A percentile compares a stretch with the other conserved stretches of the same genome.
phyloP scores from a whole-genome alignment of 2,888 invertebrate species.

The Drosophila subsilvestris region DNA sequence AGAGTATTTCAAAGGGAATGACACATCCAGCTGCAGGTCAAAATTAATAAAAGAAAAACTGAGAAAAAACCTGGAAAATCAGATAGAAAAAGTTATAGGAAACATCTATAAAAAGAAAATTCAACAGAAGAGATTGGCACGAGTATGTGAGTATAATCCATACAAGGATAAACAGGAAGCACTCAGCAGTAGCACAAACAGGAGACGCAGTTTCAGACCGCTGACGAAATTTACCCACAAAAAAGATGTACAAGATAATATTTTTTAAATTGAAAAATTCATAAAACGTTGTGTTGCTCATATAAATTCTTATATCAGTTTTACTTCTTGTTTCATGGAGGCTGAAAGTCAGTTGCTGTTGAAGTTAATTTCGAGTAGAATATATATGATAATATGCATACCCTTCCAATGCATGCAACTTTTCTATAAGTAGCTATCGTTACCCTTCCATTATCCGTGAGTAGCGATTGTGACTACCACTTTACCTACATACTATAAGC shows the following conservation, averaged over 20 bases:
- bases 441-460: conserved; percentile 6
- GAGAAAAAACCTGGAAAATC: neutral
- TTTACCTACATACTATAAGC: conserved; percentile 10
- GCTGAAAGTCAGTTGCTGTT: neutral
- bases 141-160: neutral
- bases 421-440: conserved; percentile 7
- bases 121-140: neutral
- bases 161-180: neutral
- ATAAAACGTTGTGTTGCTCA: too few relatives aligned
- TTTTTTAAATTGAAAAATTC: neutral
- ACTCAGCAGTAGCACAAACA: neutral
- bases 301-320: too few relatives aligned
- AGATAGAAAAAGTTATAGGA: neutral
- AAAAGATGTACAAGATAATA: neutral
- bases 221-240: too few relatives aligned
- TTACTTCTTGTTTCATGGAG: neutral
- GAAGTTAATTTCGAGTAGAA: too few relatives aligned
- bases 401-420: neutral
- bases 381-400: too few relatives aligned
- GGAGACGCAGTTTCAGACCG: neutral
- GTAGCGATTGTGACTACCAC: conserved; percentile 16
- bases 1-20: conserved; percentile 21
- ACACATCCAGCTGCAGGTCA: neutral
- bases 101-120: neutral
- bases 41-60: neutral